A percentile compares a stretch with the other conserved stretches of the same genome.
phyloP scores from a whole-genome alignment of 2,113 vertebrate species.

The Nematolebias whitei region DNA sequence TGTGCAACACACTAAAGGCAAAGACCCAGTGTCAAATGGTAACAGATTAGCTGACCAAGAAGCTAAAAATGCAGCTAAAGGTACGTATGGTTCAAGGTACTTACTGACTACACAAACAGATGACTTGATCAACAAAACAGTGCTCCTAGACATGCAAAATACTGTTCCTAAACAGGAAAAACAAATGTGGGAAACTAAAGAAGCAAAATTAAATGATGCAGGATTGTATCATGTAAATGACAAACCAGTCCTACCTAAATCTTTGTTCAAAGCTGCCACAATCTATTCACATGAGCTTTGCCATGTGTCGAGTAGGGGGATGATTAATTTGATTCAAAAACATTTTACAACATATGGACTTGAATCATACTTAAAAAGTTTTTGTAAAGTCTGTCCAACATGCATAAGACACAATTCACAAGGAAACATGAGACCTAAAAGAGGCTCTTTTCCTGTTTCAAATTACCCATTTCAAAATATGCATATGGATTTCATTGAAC shows the following conservation, averaged over 20 bases:
- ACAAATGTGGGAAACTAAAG: rapidly evolving
- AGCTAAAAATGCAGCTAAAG: background rate
- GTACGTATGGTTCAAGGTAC: background rate
- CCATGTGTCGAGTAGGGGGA: background rate
- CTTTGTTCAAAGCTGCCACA: background rate
- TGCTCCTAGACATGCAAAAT: background rate
- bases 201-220: background rate
- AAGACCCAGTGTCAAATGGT: background rate
- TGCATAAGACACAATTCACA: background rate
- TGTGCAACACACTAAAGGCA: background rate
- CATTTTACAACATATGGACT: background rate
- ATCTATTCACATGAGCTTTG: background rate
- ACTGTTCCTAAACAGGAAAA: background rate
- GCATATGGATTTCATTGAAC: background rate
- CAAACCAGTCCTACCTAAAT: background rate
- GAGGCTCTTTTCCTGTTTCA: background rate
- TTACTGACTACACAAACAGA: too few species aligned
- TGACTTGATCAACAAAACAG: too few species aligned
- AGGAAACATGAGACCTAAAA: background rate
- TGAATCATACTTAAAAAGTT: background rate
- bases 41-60: background rate
- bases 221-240: rapidly evolving
- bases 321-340: background rate
- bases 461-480: background rate
- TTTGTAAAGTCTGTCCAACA: background rate